These are phyloP conservation scores for Drosophila engyochracea DNA, from an alignment of 2,888 invertebrate species.

Conservation along the genomic window DNA sequence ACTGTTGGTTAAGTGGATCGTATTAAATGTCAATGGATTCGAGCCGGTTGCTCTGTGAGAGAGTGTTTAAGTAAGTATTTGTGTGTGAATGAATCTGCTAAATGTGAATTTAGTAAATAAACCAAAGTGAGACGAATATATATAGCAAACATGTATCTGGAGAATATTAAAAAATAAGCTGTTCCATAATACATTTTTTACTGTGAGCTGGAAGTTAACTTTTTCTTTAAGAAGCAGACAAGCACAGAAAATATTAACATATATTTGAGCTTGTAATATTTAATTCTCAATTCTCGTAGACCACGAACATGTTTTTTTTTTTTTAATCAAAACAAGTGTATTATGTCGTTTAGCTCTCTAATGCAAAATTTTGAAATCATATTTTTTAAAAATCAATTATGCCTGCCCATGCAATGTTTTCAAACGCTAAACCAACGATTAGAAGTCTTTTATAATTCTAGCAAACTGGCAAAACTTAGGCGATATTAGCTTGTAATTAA, in stretches of 20 bases:
- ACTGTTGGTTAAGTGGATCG: slow-evolving; percentile 10
- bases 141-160: not conserved
- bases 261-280: not conserved
- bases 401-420: not conserved
- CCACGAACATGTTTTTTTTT: not conserved
- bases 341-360: not conserved
- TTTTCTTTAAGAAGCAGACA: too few relatives aligned
- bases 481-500: not conserved
- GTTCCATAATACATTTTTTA: not conserved
- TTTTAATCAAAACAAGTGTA: not conserved
- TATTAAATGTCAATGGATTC: slow-evolving; percentile 10
- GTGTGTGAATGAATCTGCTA: not conserved
- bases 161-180: not conserved
- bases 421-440: not conserved
- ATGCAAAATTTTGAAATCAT: not conserved
- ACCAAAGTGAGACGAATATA: not conserved
- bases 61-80: not conserved
- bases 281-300: not conserved
- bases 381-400: not conserved
- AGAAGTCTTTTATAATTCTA: not conserved
- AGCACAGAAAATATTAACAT: not conserved
- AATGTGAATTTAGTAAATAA: not conserved
- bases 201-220: not conserved
- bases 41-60: not conserved
- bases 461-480: not conserved